Evolutionary conservation across 2,113 vertebrate species (phyloP).

Genomic region (Meles meles): DNA sequence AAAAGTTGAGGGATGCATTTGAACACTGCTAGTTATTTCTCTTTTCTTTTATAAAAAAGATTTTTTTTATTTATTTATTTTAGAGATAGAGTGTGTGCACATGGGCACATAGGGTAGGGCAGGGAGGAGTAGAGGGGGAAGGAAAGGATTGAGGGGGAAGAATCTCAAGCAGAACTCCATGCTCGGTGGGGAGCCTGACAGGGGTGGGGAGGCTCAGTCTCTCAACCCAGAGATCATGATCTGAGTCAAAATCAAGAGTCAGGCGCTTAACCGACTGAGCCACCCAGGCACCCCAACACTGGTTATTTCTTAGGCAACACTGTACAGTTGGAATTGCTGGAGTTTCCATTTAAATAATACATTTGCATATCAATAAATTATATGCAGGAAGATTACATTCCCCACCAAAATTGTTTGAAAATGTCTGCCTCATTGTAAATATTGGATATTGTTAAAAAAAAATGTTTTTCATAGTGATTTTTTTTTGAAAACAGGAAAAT

Average conservation of each 20-base stretch:
- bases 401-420: neutral
- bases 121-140: neutral
- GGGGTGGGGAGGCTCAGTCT: neutral
- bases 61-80: neutral
- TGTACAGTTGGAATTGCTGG: neutral
- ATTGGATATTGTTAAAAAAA: neutral
- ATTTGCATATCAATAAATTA: neutral
- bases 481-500: constrained; percentile 1
- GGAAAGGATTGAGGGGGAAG: neutral
- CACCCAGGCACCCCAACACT: neutral
- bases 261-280: neutral
- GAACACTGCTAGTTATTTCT: neutral
- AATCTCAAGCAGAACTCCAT: neutral
- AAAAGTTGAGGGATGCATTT: neutral
- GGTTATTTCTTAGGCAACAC: neutral
- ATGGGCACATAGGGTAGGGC: neutral
- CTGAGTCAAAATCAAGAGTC: neutral
- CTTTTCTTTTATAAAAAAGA: neutral
- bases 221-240: neutral
- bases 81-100: neutral
- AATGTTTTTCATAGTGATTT: neutral
- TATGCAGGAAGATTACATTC: neutral
- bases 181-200: neutral
- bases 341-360: constrained; percentile 5
- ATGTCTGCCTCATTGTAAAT: constrained; percentile 13